Base-by-base conservation (phyloP, 2,888 invertebrate genomes). In the Polylopha cassiicola region DNA sequence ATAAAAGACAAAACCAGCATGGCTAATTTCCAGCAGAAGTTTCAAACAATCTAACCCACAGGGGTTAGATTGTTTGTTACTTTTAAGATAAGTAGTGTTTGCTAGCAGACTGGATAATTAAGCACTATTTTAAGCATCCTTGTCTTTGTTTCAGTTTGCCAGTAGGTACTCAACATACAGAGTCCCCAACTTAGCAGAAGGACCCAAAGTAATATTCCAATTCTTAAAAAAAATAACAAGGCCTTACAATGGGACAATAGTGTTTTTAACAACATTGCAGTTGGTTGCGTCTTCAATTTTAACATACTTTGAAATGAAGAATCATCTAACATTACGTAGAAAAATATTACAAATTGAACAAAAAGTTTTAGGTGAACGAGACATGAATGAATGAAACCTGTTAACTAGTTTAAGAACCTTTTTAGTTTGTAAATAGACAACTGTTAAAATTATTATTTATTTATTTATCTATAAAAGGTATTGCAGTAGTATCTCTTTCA, bases 231-330 rank as follows among this genome's bases (percentile, higher is more conserved):
- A 86, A 57, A 58, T 89, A 1, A 86, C 88, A 0, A 87, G 73
- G 48, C 88, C 89, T 0, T 80, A 90, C 14, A 61, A 73, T 2
- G 86, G 84, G 1, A 70, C 77, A 0, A 48, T 90, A 6, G 74
- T 84, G 1, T 67, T 73, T 1, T 59, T 90, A 22, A 57, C 87
- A 3, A 51, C 82, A 0, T 58, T 76, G 0, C 90, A 93, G 39
- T 63, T 88, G 0, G 4, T 89, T 0, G 46, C 87, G 0, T 88
- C 89, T 0, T 84, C 89, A 22, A 61, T 78, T 16, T 51, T 93
- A 0, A 90, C 92, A 0, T 89, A 90, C 50, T 87, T 79, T 43
- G 89, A 93, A 75, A 79, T 87, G 46, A 78, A 77, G 48, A 88
- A 87, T 44, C 65, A 85, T 31, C 53, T 73, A 6, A 63, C 58